Percentiles rank a stretch among this genome's conserved stretches.
phyloP scores from a whole-genome alignment of 2,888 invertebrate species.

The Bruchidius siliquastri region DNA sequence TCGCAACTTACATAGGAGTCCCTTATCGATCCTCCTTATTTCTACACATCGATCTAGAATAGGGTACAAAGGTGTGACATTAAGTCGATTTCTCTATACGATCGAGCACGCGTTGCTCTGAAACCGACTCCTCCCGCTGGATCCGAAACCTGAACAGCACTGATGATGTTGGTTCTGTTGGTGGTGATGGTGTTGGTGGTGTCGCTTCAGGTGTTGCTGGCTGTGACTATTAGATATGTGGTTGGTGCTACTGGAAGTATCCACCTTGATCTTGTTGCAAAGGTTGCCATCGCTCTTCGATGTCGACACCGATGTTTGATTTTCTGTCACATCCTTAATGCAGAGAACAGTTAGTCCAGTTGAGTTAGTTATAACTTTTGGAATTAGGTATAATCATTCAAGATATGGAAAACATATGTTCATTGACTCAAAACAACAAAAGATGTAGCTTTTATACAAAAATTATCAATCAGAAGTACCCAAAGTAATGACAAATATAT shows the following conservation, averaged over 20 bases:
- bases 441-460: no score
- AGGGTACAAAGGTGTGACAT: not conserved
- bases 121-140: conserved; percentile 44
- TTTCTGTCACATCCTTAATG: not conserved
- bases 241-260: conserved; percentile 4
- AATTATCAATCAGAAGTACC: no score
- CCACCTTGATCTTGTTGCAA: conserved; percentile 24
- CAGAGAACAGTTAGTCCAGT: not conserved
- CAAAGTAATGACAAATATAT: no score
- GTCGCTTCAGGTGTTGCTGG: conserved; percentile 29
- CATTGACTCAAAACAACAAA: no score
- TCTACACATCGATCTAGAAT: no score
- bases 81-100: conserved; percentile 16
- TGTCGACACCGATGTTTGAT: conserved; percentile 5
- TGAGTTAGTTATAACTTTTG: no score
- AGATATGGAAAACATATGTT: no score
- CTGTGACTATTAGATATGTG: conserved; percentile 34
- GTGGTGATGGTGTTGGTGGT: conserved; percentile 21
- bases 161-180: conserved; percentile 44
- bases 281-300: conserved; percentile 41
- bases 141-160: conserved; percentile 50
- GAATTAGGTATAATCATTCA: no score
- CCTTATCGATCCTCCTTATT: no score
- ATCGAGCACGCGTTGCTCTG: conserved; percentile 48
- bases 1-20: no score